Evolutionary conservation across 2,888 invertebrate genomes (phyloP).

Genomic region (Andrena marginata): DNA sequence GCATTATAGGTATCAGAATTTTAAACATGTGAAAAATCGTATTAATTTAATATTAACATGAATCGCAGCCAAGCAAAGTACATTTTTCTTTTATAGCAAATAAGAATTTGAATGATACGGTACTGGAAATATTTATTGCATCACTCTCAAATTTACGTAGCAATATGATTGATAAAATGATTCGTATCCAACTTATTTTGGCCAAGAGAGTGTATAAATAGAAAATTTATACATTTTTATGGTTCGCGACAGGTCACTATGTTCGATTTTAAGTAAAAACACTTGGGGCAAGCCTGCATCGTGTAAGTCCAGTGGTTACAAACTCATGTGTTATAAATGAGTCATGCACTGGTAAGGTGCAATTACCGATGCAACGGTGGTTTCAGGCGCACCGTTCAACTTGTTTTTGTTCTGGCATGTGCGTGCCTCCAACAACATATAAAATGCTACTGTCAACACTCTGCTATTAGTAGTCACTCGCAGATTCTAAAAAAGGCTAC

Average conservation of each 20-base stretch:
- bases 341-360: conserved; percentile 68
- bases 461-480: background rate
- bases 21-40: background rate
- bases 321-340: conserved; percentile 57
- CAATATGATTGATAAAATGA: too few relatives aligned
- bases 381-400: conserved; percentile 47
- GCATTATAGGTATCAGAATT: background rate
- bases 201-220: too few relatives aligned
- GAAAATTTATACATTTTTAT: background rate
- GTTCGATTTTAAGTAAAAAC: conserved; percentile 7
- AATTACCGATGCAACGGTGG: conserved; percentile 68
- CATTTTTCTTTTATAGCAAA: background rate
- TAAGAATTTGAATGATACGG: too few relatives aligned
- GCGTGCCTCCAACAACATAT: background rate
- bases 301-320: conserved; percentile 28
- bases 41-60: background rate
- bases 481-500: background rate
- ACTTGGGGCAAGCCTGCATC: background rate
- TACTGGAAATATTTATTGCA: too few relatives aligned
- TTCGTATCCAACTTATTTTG: too few relatives aligned
- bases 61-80: background rate
- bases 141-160: too few relatives aligned
- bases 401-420: conserved; percentile 30
- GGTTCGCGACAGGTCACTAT: background rate
- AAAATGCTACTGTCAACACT: conserved; percentile 30